phyloP scores from a whole-genome alignment of 2,888 invertebrate genomes.

The Trimorus sp. region DNA sequence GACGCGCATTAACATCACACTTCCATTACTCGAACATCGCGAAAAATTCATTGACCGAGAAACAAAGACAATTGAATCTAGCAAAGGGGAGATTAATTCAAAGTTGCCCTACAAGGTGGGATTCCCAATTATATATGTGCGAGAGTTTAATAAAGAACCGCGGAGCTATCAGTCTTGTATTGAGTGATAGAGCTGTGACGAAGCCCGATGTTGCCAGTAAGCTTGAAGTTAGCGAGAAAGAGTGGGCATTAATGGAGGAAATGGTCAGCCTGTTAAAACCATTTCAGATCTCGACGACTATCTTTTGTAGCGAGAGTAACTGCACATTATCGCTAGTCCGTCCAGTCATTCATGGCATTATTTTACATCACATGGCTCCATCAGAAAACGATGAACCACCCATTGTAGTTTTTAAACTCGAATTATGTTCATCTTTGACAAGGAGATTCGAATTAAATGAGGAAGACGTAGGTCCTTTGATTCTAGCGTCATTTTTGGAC shows the following conservation, averaged over 20 bases:
- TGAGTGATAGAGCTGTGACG: constrained; percentile 23
- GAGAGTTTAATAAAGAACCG: constrained; percentile 15
- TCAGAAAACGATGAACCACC: constrained; percentile 1
- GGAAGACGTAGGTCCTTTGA: background rate
- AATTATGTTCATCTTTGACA: constrained; percentile 8
- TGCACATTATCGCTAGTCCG: constrained; percentile 27
- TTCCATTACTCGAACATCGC: constrained; percentile 30
- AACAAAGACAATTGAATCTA: constrained; percentile 18
- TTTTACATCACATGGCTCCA: constrained; percentile 11
- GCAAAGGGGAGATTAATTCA: constrained; percentile 4
- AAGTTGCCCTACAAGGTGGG: constrained; percentile 25
- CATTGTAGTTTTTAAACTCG: constrained; percentile 17
- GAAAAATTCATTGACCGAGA: constrained; percentile 2
- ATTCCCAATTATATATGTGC: constrained; percentile 21
- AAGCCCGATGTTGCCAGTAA: constrained; percentile 11
- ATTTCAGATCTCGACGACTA: constrained; percentile 25
- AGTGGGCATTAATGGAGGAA: constrained; percentile 15
- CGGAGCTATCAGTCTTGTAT: constrained; percentile 13
- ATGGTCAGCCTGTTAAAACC: constrained; percentile 25
- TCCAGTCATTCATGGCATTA: constrained; percentile 9
- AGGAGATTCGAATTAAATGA: constrained; percentile 26
- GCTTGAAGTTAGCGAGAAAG: constrained; percentile 12
- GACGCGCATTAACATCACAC: constrained; percentile 6
- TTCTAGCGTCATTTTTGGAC: too few species aligned
- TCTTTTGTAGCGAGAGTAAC: constrained; percentile 15